These are phyloP conservation scores for Pseudochromis fuscus DNA, from an alignment of 2,797 vertebrate genomes.

Conservation along the genomic window DNA sequence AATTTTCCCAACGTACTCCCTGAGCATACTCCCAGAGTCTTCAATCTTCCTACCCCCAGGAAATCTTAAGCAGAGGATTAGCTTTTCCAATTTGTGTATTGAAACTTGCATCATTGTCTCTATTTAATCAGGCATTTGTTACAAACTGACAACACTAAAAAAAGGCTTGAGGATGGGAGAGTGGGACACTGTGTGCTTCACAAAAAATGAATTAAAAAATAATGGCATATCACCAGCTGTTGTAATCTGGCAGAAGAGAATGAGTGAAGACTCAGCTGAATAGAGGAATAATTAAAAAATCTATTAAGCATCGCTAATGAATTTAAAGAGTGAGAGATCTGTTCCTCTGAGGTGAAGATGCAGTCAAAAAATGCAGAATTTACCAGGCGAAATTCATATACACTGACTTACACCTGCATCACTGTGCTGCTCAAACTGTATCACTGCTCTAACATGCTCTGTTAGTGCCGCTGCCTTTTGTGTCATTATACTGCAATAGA, in stretches of 20 bases:
- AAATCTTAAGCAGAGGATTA: slow-evolving; percentile 76
- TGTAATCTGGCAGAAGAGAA: slow-evolving; percentile 60
- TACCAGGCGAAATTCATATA: slow-evolving; percentile 10
- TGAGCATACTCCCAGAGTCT: slow-evolving; percentile 39
- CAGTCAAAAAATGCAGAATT: slow-evolving; percentile 33
- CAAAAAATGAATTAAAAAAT: slow-evolving; percentile 37
- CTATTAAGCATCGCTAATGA: slow-evolving; percentile 69
- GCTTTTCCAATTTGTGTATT: slow-evolving; percentile 76
- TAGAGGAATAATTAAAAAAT: slow-evolving; percentile 59
- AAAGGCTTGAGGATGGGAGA: slow-evolving; percentile 30
- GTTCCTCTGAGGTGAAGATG: slow-evolving; percentile 55
- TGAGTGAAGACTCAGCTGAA: slow-evolving; percentile 41
- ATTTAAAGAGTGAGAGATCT: slow-evolving; percentile 55
- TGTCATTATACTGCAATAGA: too few species aligned
- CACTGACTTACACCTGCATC: background rate
- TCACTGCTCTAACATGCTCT: too few species aligned
- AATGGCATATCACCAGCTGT: slow-evolving; percentile 56
- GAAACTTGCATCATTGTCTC: slow-evolving; percentile 76
- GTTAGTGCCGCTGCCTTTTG: too few species aligned
- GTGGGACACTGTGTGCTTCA: slow-evolving; percentile 23
- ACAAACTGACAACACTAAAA: slow-evolving; percentile 46
- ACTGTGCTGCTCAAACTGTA: background rate
- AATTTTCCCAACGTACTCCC: slow-evolving; percentile 45
- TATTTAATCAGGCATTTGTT: slow-evolving; percentile 72
- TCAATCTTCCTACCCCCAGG: slow-evolving; percentile 64